Evolutionary conservation across 2,797 vertebrate genomes (phyloP), one percentile per base, ranked within the genome.

Genomic region (Chrysocyon brachyurus): DNA sequence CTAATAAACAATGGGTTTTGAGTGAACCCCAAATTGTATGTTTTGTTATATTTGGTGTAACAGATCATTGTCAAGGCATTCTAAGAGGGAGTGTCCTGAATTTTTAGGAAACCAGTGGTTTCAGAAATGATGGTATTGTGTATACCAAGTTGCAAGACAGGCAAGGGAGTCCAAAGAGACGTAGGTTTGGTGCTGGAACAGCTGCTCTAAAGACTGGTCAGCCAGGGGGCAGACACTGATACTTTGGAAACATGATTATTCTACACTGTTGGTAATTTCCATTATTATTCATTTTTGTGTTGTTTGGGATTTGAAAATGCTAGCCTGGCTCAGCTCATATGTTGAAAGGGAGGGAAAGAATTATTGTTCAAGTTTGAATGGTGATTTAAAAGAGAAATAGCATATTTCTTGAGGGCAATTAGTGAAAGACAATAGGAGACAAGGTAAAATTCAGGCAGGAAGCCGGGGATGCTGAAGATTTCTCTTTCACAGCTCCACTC

Each of bases 231-330:
- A 26, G 36, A 59, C n/a, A 26, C 24, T 12, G 64, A 46, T 49
- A 46, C 56, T 72, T 68, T 46, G 61, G 88, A 31, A 81, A 81
- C n/a, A 63, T 12, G 40, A 49, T 87, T 81, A 70, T 94, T 64
- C n/a, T 84, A 28, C 4, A 2, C 52, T 77, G 31, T 57, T 90
- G 28, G 21, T 84, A 66, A 33, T 77, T 83, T 94, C 68, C 63
- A 5, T 56, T 84, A 12, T 89, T 84, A 82, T 17, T 91, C 46
- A 36, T 26, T 82, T 57, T 68, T 59, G 19, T 82, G 36, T 28
- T 57, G 33, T 57, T 82, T 61, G 40, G 64, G 54, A 72, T 91
- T 91, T 82, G 15, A 83, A 91, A 91, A 83, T 90, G 33, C 78
- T 66, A 86, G 24, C 57, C 46, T 81, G 46, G 21, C 6, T 36